Conservation (phyloP, 1,140 invertebrate genomes). For the Melanaphis sacchari region DNA sequence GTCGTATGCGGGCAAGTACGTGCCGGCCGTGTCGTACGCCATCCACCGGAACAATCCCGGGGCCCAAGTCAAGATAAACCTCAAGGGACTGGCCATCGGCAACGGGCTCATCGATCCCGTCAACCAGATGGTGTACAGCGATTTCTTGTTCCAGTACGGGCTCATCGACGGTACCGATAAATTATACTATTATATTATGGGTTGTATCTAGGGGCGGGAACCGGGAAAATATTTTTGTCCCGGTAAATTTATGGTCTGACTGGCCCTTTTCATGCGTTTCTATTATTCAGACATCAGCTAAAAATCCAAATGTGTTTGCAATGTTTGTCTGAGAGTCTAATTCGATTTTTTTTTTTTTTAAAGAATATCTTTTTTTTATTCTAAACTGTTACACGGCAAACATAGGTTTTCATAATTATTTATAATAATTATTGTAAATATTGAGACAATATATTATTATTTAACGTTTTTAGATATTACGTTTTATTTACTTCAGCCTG, state of each 20-base stretch:
- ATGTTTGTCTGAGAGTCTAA: neutral
- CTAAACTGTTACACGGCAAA: too few relatives aligned
- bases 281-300: neutral
- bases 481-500: neutral
- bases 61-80: slow-evolving; percentile 73
- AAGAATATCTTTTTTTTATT: neutral
- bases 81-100: slow-evolving; percentile 80
- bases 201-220: neutral
- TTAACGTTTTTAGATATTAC: neutral
- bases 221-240: neutral
- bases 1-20: slow-evolving; percentile 70
- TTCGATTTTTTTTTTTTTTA: neutral
- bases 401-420: too few relatives aligned
- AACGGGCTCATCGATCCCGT: slow-evolving; percentile 85
- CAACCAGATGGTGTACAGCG: slow-evolving; percentile 79
- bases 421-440: neutral
- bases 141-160: slow-evolving; percentile 83
- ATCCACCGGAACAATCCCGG: slow-evolving; percentile 66
- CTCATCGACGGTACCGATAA: slow-evolving; percentile 30
- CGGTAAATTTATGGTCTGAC: neutral
- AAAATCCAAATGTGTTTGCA: neutral
- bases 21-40: slow-evolving; percentile 66
- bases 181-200: neutral
- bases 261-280: neutral
- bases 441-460: neutral